Evolutionary conservation across 2,888 invertebrate species (phyloP), one percentile per base, ranked within the genome.

Genomic region (Caenorhabditis angaria): DNA sequence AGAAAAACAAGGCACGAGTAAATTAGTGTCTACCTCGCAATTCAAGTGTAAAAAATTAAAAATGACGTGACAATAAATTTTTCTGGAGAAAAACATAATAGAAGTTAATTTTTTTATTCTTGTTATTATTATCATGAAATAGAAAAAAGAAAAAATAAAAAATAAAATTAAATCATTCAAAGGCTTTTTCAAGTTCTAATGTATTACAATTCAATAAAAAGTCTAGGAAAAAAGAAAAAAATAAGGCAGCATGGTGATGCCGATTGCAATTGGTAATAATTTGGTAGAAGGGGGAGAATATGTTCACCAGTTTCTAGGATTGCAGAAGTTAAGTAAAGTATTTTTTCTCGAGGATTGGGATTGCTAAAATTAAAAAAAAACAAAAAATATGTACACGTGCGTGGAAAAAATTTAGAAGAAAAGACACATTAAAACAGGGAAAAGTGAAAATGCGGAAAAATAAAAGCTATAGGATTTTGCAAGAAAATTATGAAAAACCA

Each of bases 251-350:
- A 32, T n/a, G 55, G 55, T 56, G 55, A 56, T 56, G 55, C 55
- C 55, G 22, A 51, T 24, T 25, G 24, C 8, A 4, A 24, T 24
- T n/a, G n/a, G 24, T 24, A 24, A 54, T 60, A 60, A n/a, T 54
- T 24, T 24, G 50, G 24, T 50, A 57, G 59, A 59, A 54, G 27
- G 29, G 18, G 18, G 22, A 4, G 25, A 51, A 24, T 25, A 18
- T 29, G 32, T 56, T 61, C 67, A 72, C 72, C 72, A 67, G 72
- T 72, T 67, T 67, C 72, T 72, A 72, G n/a, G 28, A 72, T 71
- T 71, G 71, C 71, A 47, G 61, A 61, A 66, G 63, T 56, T 29
- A 12, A 14, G 41, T 41, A 41, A 41, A 41, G 32, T 32, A 32
- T 32, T n/a, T n/a, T n/a, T n/a, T n/a, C n/a, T n/a, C n/a, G n/a